Percentiles rank a stretch among this genome's conserved stretches.
Evolutionary conservation across 2,888 invertebrate species (phyloP).

Genomic region (Pilophorus perplexus): DNA sequence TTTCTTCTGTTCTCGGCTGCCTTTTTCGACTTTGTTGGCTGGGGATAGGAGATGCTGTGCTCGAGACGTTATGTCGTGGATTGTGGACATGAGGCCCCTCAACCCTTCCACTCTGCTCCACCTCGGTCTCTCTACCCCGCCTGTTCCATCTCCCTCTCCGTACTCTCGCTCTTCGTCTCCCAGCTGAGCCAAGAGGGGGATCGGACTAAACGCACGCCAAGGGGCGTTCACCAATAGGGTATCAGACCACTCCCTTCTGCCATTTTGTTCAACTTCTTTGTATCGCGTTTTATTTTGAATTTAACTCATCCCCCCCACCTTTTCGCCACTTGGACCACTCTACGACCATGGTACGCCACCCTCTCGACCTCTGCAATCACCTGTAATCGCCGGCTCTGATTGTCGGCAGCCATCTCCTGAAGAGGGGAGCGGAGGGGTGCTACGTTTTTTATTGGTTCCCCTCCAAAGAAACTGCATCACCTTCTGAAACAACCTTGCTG

Average conservation of each 20-base stretch:
- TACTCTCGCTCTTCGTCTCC: background rate
- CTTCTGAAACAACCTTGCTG: too few relatives aligned
- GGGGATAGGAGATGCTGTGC: too few relatives aligned
- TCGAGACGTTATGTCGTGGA: too few relatives aligned
- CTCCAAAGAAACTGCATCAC: too few relatives aligned
- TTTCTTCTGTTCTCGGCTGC: too few relatives aligned
- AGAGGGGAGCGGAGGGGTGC: background rate
- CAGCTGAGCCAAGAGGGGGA: background rate
- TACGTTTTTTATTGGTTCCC: background rate
- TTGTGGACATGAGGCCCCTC: too few relatives aligned
- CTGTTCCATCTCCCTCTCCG: background rate
- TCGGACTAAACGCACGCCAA: background rate
- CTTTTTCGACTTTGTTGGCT: too few relatives aligned
- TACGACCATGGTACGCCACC: too few relatives aligned
- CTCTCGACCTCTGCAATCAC: constrained; percentile 4
- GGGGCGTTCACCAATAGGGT: constrained; percentile 29
- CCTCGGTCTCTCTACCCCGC: background rate
- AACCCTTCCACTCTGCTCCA: too few relatives aligned
- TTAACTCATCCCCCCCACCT: background rate
- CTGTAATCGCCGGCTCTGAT: background rate
- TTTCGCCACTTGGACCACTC: background rate
- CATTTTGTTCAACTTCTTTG: constrained; percentile 31
- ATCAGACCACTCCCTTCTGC: constrained; percentile 36
- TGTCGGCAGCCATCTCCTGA: constrained; percentile 1
- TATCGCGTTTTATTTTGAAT: constrained; percentile 21